These are phyloP conservation scores for Mastigias papua DNA, from an alignment of 30 jellyfish, hydroid and myxozoan genomes.

Conservation along the genomic window DNA sequence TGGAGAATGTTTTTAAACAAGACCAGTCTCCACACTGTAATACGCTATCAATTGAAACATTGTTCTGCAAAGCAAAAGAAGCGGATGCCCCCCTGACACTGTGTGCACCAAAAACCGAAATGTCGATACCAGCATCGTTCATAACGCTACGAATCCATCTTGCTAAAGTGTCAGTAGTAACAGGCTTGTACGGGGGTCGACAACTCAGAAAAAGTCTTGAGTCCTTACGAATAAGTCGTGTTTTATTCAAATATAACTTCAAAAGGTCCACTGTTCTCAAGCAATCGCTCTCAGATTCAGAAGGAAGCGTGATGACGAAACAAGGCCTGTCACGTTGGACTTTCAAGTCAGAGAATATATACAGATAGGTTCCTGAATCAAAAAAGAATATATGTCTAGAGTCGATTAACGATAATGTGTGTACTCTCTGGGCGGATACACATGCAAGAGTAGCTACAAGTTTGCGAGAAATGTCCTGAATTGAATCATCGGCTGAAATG, in stretches of 20 bases:
- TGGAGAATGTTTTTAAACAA: too few relatives aligned
- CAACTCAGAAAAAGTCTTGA: too few relatives aligned
- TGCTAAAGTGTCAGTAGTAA: neutral
- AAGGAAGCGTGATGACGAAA: too few relatives aligned
- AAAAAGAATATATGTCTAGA: neutral
- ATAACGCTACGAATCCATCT: too few relatives aligned
- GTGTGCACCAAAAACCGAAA: too few relatives aligned
- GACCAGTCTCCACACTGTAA: too few relatives aligned
- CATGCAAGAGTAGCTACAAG: constrained; percentile 4
- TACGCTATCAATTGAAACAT: too few relatives aligned
- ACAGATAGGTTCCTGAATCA: neutral
- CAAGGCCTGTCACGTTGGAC: neutral
- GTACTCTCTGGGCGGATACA: neutral
- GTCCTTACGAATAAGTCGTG: too few relatives aligned
- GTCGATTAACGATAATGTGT: neutral
- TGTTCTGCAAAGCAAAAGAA: too few relatives aligned
- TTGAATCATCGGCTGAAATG: neutral
- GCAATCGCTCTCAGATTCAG: neutral
- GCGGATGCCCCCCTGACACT: too few relatives aligned
- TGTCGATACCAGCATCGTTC: constrained; percentile 26
- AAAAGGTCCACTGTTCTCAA: neutral
- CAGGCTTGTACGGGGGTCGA: constrained; percentile 10
- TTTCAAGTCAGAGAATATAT: neutral
- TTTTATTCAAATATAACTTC: too few relatives aligned
- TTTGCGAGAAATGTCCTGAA: neutral